Evolutionary conservation across 2,888 invertebrate genomes (phyloP).

Genomic region (Dynastes hyllus): DNA sequence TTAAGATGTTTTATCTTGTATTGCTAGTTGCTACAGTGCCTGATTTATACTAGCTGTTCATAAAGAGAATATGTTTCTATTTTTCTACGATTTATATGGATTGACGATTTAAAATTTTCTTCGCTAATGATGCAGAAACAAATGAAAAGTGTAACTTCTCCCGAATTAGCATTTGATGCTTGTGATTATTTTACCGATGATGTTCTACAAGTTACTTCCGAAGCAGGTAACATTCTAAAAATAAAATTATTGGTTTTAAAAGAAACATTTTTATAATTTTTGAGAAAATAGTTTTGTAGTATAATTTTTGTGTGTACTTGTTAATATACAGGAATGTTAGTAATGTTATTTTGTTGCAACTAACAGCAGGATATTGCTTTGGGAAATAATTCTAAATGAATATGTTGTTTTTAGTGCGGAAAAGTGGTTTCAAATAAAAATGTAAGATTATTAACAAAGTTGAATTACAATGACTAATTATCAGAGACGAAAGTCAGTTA

Average conservation of each 20-base stretch:
- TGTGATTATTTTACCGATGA: slow-evolving; percentile 83
- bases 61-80: background rate
- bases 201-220: slow-evolving; percentile 68
- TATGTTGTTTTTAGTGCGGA: no score
- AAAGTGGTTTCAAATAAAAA: no score
- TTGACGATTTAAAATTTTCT: slow-evolving; percentile 16
- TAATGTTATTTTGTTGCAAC: background rate
- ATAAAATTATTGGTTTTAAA: no score
- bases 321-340: no score
- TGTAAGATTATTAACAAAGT: no score
- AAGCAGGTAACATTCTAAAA: slow-evolving; percentile 42
- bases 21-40: slow-evolving; percentile 7
- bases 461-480: no score
- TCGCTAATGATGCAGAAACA: slow-evolving; percentile 47
- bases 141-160: slow-evolving; percentile 58
- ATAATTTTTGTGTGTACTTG: no score
- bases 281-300: no score
- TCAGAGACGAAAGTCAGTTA: no score
- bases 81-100: slow-evolving; percentile 34
- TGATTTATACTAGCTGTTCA: background rate
- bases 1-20: background rate
- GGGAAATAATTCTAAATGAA: no score
- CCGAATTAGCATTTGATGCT: slow-evolving; percentile 81
- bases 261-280: no score
- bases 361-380: no score